phyloP scores from a whole-genome alignment of 1,140 invertebrate genomes.

The Nautilus pompilius region DNA sequence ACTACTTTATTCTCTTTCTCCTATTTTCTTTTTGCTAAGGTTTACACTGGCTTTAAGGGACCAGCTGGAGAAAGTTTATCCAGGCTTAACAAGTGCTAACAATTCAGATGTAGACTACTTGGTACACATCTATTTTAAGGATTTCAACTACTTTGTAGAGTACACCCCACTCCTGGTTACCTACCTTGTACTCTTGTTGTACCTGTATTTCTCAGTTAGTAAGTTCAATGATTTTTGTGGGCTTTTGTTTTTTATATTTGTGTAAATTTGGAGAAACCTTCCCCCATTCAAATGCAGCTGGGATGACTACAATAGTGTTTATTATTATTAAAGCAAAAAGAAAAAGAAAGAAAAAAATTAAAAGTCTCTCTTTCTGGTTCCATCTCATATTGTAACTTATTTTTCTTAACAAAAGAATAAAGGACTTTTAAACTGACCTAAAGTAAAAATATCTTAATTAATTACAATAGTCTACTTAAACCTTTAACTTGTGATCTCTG shows the following conservation, averaged over 20 bases:
- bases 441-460: no score
- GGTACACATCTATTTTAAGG: constrained; percentile 58
- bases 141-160: constrained; percentile 79
- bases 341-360: no score
- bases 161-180: constrained; percentile 79
- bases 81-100: constrained; percentile 49
- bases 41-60: constrained; percentile 73
- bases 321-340: no score
- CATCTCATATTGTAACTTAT: no score
- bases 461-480: no score
- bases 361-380: no score
- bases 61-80: constrained; percentile 70
- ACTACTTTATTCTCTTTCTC: no score
- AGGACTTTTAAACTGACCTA: no score
- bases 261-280: background rate
- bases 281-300: background rate
- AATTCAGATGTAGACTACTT: constrained; percentile 56
- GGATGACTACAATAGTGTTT: background rate
- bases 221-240: constrained; percentile 1
- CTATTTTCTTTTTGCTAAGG: constrained; percentile 57
- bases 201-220: constrained; percentile 91
- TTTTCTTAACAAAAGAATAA: no score
- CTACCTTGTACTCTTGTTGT: constrained; percentile 82
- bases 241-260: background rate
- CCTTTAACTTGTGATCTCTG: no score